Percentiles rank a stretch among this genome's conserved stretches.
Conservation (phyloP, 1,140 invertebrate genomes). For the Pectinophora gossypiella region DNA sequence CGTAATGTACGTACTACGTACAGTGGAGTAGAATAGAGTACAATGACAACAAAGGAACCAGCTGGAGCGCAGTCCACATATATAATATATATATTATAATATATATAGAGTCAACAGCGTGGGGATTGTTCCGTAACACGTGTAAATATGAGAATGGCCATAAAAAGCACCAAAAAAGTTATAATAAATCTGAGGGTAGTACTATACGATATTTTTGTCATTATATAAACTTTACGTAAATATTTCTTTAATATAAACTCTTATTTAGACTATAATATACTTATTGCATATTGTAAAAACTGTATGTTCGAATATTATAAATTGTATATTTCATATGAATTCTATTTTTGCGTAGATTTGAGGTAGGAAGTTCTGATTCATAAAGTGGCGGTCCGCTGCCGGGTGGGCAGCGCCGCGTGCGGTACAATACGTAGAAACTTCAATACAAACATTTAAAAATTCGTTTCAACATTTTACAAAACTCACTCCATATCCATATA, state of each 20-base stretch:
- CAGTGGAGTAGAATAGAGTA: too few relatives aligned
- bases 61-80: constrained; percentile 16
- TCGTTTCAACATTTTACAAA: constrained; percentile 70
- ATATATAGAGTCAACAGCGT: constrained; percentile 39
- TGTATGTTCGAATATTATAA: constrained; percentile 50
- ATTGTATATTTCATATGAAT: constrained; percentile 63
- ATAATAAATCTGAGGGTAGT: constrained; percentile 45
- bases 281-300: constrained; percentile 66
- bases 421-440: constrained; percentile 52
- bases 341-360: constrained; percentile 63
- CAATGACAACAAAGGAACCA: constrained; percentile 18
- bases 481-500: constrained; percentile 60
- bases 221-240: constrained; percentile 68
- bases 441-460: constrained; percentile 68
- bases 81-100: constrained; percentile 28
- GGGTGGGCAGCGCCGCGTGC: constrained; percentile 24
- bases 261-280: constrained; percentile 63
- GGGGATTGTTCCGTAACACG: constrained; percentile 47
- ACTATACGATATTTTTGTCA: constrained; percentile 51
- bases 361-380: constrained; percentile 66
- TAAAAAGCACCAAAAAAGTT: constrained; percentile 58
- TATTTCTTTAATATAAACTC: constrained; percentile 71
- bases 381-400: constrained; percentile 19
- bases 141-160: constrained; percentile 60
- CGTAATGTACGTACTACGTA: too few relatives aligned